Evolutionary conservation across 2,888 invertebrate genomes (phyloP).

Genomic region (Piscicola geometra): DNA sequence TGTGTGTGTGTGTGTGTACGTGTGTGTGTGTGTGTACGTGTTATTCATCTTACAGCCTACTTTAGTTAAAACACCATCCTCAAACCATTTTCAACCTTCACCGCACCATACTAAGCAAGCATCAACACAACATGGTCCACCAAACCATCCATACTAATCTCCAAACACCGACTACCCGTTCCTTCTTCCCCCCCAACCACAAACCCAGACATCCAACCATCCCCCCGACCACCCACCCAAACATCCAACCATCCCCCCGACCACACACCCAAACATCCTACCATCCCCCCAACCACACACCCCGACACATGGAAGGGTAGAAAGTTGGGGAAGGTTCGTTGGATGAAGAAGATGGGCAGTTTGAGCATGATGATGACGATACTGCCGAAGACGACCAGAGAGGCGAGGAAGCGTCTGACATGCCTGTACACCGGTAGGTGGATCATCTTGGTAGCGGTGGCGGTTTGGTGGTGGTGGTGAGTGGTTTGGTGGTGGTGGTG

Average conservation of each 20-base stretch:
- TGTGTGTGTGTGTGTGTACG: not conserved
- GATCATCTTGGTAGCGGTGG: conserved; percentile 72
- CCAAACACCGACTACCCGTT: not conserved
- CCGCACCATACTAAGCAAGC: not conserved
- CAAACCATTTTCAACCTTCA: not conserved
- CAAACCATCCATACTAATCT: not conserved
- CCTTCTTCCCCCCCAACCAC: not conserved
- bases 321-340: conserved; percentile 70
- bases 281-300: conserved; percentile 51
- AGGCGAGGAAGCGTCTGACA: conserved; percentile 80
- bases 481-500: not conserved
- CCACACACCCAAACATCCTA: not conserved
- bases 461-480: not conserved
- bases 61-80: not conserved
- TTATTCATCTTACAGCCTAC: not conserved
- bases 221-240: not conserved
- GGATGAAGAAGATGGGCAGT: conserved; percentile 83
- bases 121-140: not conserved
- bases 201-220: not conserved
- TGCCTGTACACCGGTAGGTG: conserved; percentile 88
- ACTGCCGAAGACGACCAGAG: conserved; percentile 81
- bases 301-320: conserved; percentile 86
- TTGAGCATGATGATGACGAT: conserved; percentile 92
- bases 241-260: not conserved
- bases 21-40: not conserved